Conservation (phyloP, 2,113 vertebrate genomes). For the Synchiropus splendidus region DNA sequence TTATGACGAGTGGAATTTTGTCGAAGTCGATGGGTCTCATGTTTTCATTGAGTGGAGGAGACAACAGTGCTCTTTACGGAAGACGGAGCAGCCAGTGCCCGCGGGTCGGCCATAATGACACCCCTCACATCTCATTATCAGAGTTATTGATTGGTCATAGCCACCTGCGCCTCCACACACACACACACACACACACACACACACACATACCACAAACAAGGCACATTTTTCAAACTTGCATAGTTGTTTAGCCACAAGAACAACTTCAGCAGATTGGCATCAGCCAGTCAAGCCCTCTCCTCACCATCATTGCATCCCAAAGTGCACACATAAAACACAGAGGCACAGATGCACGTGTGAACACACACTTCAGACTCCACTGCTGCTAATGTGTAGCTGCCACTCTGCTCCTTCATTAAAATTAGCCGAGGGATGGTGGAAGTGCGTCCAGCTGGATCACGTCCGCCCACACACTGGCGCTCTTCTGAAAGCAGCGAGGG, state of each 20-base stretch:
- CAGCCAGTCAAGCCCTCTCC: no score
- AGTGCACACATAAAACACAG: no score
- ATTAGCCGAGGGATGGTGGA: constrained; percentile 25
- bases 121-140: constrained; percentile 69
- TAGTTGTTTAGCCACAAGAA: no score
- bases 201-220: constrained; percentile 9
- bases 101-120: constrained; percentile 45
- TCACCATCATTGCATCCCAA: no score
- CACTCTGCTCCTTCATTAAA: constrained; percentile 53
- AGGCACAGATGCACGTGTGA: no score
- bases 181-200: constrained; percentile 6
- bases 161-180: constrained; percentile 43
- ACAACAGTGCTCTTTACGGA: constrained; percentile 52
- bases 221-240: no score
- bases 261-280: no score
- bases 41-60: constrained; percentile 27
- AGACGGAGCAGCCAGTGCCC: constrained; percentile 31
- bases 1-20: no score
- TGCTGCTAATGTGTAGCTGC: constrained; percentile 25
- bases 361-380: constrained; percentile 17
- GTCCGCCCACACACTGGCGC: constrained; percentile 10
- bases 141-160: constrained; percentile 65
- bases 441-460: constrained; percentile 13
- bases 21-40: neutral
- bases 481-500: no score